Conservation (phyloP, 2,797 vertebrate genomes). For the Coilia nasus region DNA sequence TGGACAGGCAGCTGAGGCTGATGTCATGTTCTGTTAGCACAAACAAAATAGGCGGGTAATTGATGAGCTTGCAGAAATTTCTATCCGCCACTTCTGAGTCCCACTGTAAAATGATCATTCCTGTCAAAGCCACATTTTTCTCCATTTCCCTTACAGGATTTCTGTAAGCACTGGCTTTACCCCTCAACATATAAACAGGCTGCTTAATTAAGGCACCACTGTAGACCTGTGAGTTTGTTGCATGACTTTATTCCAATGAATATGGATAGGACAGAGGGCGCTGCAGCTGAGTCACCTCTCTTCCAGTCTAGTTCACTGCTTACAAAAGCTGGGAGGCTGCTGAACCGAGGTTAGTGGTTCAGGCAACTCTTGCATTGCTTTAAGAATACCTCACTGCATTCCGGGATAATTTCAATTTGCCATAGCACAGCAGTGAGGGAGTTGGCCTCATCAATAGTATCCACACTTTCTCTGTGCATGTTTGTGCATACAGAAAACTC, state of each 20-base stretch:
- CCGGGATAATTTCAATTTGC: neutral
- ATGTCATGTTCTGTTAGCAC: neutral
- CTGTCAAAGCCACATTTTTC: neutral
- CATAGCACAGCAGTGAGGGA: neutral
- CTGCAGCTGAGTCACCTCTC: slow-evolving; percentile 5
- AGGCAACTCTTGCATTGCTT: neutral
- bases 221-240: neutral
- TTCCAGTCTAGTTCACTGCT: slow-evolving; percentile 13
- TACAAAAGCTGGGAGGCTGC: neutral
- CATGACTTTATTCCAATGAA: neutral
- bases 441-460: neutral
- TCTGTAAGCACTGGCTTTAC: neutral
- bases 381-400: neutral
- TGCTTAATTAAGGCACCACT: neutral
- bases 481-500: neutral
- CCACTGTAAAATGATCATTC: neutral
- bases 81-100: neutral
- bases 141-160: neutral
- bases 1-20: neutral
- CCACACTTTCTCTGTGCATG: neutral
- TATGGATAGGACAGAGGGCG: neutral
- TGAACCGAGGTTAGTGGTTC: slow-evolving; percentile 1
- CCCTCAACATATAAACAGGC: neutral
- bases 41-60: slow-evolving; percentile 1
- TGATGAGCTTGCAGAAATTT: neutral